A percentile compares a stretch with the other conserved stretches of the same genome.
Conservation (phyloP, 2,113 vertebrate species). For the Gadus macrocephalus region DNA sequence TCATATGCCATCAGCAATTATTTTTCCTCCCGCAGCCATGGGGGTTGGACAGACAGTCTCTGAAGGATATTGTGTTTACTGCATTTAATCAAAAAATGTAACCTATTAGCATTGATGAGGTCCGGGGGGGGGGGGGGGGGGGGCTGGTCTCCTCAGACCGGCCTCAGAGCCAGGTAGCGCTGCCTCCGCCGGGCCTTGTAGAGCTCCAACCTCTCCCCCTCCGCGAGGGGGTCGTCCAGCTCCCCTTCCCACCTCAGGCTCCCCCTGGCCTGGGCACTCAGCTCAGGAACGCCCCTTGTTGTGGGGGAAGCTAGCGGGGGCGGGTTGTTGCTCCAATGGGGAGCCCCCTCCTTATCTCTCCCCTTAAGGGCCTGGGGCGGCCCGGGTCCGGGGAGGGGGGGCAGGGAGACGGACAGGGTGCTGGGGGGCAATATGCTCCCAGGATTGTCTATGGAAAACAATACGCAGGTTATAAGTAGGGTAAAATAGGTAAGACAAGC, state of each 20-base stretch:
- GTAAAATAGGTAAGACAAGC: too few species aligned
- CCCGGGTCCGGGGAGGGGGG: not conserved
- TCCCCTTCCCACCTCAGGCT: conserved; percentile 83
- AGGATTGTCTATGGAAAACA: too few species aligned
- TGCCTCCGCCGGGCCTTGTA: conserved; percentile 78
- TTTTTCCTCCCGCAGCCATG: too few species aligned
- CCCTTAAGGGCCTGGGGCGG: conserved; percentile 36
- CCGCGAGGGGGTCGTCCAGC: conserved; percentile 76
- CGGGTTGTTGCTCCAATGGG: conserved; percentile 20
- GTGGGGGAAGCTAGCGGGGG: not conserved
- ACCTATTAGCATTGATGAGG: too few species aligned
- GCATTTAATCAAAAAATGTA: too few species aligned
- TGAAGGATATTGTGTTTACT: too few species aligned
- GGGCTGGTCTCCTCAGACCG: conserved; percentile 25
- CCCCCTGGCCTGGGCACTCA: conserved; percentile 49
- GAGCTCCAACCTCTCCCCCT: conserved; percentile 73
- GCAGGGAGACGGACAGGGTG: not conserved
- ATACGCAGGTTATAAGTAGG: too few species aligned
- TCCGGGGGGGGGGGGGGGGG: too few species aligned
- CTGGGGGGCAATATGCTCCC: too few species aligned
- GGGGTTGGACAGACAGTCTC: too few species aligned
- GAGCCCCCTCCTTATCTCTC: not conserved
- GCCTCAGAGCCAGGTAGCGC: conserved; percentile 73
- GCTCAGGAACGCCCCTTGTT: conserved; percentile 27
- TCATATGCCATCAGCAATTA: too few species aligned